Conservation (phyloP, 2,113 vertebrate species). For the Aspiorhynchus laticeps region DNA sequence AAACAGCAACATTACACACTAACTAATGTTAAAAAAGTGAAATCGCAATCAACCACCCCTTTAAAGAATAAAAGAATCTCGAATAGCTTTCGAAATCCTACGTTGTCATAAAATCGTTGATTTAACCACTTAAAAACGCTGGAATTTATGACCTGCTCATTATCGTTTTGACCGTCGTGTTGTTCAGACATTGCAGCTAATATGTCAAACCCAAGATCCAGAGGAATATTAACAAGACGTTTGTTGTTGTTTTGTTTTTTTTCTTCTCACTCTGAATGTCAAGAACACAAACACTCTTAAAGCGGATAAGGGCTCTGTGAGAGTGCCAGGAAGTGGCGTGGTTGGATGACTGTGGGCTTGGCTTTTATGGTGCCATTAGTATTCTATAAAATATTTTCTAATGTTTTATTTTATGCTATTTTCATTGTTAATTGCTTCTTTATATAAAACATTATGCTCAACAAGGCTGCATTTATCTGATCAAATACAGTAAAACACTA, state of each 20-base stretch:
- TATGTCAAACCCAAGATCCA: slow-evolving; percentile 32
- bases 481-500: too few species aligned
- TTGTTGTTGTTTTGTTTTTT: neutral
- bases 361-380: slow-evolving; percentile 54
- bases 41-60: too few species aligned
- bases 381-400: slow-evolving; percentile 36
- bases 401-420: too few species aligned
- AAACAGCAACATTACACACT: too few species aligned
- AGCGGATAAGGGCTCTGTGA: slow-evolving; percentile 40
- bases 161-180: slow-evolving; percentile 28
- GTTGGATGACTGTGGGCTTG: slow-evolving; percentile 28
- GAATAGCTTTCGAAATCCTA: slow-evolving; percentile 32
- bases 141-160: slow-evolving; percentile 34
- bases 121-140: slow-evolving; percentile 39
- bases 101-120: neutral
- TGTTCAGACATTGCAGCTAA: slow-evolving; percentile 35
- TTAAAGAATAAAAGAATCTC: slow-evolving; percentile 7
- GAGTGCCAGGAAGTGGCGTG: slow-evolving; percentile 39
- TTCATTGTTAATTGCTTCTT: too few species aligned
- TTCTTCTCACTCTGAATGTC: slow-evolving; percentile 38
- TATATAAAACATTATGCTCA: too few species aligned
- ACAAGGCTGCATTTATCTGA: too few species aligned
- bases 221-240: slow-evolving; percentile 41
- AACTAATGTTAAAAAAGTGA: too few species aligned
- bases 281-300: slow-evolving; percentile 45